Base-by-base conservation (phyloP, 2,888 invertebrate genomes). In the Dyspetes luteomarginatus region DNA sequence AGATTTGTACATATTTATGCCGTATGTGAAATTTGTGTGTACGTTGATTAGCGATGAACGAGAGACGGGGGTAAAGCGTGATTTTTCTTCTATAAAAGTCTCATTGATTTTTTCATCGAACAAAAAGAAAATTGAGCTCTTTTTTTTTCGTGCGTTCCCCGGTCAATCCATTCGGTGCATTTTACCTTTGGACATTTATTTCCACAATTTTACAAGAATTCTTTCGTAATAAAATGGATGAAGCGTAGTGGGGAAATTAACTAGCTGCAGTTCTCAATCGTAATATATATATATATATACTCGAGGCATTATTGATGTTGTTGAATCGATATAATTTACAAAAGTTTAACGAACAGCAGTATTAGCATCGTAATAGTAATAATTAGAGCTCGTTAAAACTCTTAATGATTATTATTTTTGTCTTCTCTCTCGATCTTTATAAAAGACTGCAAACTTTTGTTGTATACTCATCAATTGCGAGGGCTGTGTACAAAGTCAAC, bases 401-500 rank as follows among this genome's bases (percentile, higher is more conserved):
- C 52, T 15, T 71, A 9, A 75, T 72, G 19, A 1, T 36, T 36
- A 36, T 36, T 26, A 41, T 67, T 4, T 24, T 43, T 68, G 17
- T 26, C 4, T 9, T 52, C 60, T 68, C 41, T 68, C 48, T 72
- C 28, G 62, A 80, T 71, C 55, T 76, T 62, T 41, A 12, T 55
- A 41, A 75, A 80, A 81, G 76, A 81, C 80, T 81, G 80, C 48
- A 30, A 81, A 76, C 19, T 76, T 83, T 79, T 76, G 73, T 84
- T 81, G 74, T 85, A 64, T 73, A 85, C 85, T 86, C 82, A 84
- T 84, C 83, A 84, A 86, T 86, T 81, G 79, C 74, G 79, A 86
- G 85, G 80, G 86, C 85, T 86, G 86, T 87, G 86, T 80, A 55
- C 55, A 52, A 62, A 50, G 45, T 55, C 52, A 30, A 15, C 15